Base-by-base conservation (phyloP, 2,888 invertebrate species). In the Glomeris marginata region DNA sequence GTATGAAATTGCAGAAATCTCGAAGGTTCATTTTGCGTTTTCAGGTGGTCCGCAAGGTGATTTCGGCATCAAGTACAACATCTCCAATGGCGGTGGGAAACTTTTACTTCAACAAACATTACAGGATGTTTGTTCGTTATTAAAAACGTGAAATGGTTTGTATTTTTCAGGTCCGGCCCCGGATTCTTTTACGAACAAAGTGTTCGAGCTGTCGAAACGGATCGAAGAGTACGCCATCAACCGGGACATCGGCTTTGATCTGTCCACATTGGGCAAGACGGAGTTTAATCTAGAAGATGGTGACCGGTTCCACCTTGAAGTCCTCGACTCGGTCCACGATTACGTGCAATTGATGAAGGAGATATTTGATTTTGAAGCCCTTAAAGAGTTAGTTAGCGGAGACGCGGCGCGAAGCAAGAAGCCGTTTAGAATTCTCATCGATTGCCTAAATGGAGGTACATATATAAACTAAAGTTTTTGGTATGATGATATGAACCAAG, bases 51-150 rank as follows among this genome's bases (percentile, higher is more conserved):
- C 90, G 6, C 77, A 92, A 63, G 85, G 86, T 57, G 98, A 99
- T 70, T 99, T 98, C 66, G 98, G 98, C 46, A 95, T 99, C 62
- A 99, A 99, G 69, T 98, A 87, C 70, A 99, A 99, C 72, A 87
- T 84, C 59, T 79, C 85, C 54, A 98, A 98, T 68, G 98, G 98
- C 48, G 98, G 78, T 72, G 54, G 49, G 52, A 33, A 21, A 2
- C 11, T 50, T 15, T 15, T 51, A n/a, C n/a, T 15, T 38, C 6
- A 13, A n/a, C n/a, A n/a, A n/a, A n/a, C n/a, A n/a, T n/a, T n/a
- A n/a, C n/a, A n/a, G n/a, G 40, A 5, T 18, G 40, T 43, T n/a
- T 41, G n/a, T 21, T 28, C 13, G 35, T 51, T 36, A 13, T 41
- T 3, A 3, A 41, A 21, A 11, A 41, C 3, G 22, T 16, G n/a